Conservation (phyloP, 1,140 invertebrate genomes). For the Heliconius congener region DNA sequence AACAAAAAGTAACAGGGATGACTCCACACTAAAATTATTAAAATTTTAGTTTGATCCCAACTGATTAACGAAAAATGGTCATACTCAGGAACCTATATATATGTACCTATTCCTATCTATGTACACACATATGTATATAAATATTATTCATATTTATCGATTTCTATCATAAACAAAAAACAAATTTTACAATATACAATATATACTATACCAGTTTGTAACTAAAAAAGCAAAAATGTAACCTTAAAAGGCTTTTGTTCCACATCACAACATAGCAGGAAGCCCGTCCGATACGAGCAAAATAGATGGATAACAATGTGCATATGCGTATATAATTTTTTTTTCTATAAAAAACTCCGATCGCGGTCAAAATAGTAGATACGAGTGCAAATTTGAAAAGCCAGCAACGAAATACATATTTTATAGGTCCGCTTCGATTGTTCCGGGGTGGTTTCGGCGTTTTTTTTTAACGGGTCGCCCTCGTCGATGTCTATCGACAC, state of each 20-base stretch:
- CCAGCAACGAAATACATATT: conserved; percentile 75
- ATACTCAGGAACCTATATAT: too few species aligned
- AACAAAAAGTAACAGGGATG: too few species aligned
- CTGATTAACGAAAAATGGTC: too few species aligned
- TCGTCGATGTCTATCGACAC: conserved; percentile 72
- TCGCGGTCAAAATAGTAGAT: conserved; percentile 75
- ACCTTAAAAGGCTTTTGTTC: conserved; percentile 21
- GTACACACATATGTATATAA: too few species aligned
- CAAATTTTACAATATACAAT: not conserved
- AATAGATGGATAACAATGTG: conserved; percentile 40
- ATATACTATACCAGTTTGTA: not conserved
- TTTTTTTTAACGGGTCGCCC: conserved; percentile 68
- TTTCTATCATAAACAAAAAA: not conserved
- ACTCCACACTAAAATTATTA: too few species aligned
- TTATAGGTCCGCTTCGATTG: conserved; percentile 80
- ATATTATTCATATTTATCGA: not conserved
- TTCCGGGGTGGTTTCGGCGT: conserved; percentile 64
- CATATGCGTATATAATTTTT: conserved; percentile 45
- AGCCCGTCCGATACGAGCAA: conserved; percentile 29
- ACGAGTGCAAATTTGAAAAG: conserved; percentile 74
- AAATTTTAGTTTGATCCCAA: too few species aligned
- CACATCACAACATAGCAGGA: conserved; percentile 39
- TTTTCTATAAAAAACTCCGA: conserved; percentile 68
- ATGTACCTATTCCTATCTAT: too few species aligned
- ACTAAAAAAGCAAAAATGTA: conserved; percentile 6